Evolutionary conservation across 2,113 vertebrate genomes (phyloP), one percentile per base, ranked within the genome.

Genomic region (Halichoerus grypus): DNA sequence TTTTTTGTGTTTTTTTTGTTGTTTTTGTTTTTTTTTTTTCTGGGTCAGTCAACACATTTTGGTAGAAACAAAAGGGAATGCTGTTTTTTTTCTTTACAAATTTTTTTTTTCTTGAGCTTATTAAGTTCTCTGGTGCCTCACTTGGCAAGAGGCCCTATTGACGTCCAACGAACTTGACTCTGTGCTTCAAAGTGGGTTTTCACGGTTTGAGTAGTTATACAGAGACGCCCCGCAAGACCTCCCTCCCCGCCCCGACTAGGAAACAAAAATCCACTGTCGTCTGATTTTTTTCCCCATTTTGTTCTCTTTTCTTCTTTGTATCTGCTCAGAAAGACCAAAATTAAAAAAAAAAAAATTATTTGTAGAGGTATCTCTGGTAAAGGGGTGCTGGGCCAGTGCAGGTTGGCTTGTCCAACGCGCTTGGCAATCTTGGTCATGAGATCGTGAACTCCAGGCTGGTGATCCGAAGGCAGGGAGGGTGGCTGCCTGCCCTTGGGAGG

Each of bases 391-490:
- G 4, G 10, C 2, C 55, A 49, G 96, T 33, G 69, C 83, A 14
- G 71, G 77, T 10, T n/a, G 89, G 91, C 49, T 81, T 14, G 61
- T 80, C 97, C 77, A 57, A 69, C 59, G 57, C 36, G 65, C 85
- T 36, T 57, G 95, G 92, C 76, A 3, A 80, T 71, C 95, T 96
- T 65, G 67, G 80, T 83, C 63, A 65, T 53, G 77, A 96, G 96
- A 96, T 86, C 59, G 96, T 95, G 84, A 88, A 95, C 90, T 96
- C 79, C 94, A 97, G 92, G 98, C 98, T 98, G 98, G 98, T 98
- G 97, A 97, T 97, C 76, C 82, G n/a, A 91, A 83, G 97, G 87
- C 95, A 96, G 97, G 87, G 90, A 87, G 53, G 53, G 3, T 33
- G 94, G 57, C 96, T 31, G 90, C 94, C 97, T 96, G 96, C 96